A percentile compares a stretch with the other conserved stretches of the same genome.
Evolutionary conservation across 1,140 invertebrate genomes (phyloP).

Genomic region (Antheraea mylitta): DNA sequence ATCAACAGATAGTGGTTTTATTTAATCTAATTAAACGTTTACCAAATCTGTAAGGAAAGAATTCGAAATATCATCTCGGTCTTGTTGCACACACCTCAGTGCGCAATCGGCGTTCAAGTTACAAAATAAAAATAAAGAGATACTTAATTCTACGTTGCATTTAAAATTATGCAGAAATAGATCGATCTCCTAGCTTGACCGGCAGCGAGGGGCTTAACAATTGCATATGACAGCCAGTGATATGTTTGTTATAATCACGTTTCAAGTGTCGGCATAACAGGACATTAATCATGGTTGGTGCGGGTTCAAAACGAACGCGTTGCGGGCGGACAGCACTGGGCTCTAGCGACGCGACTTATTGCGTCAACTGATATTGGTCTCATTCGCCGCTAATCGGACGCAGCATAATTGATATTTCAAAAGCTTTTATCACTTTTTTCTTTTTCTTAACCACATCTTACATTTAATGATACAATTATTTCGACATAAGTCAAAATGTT

Average conservation of each 20-base stretch:
- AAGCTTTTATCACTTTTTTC: slow-evolving; percentile 1
- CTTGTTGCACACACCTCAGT: not conserved
- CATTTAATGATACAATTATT: slow-evolving; percentile 2
- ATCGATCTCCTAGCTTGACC: not conserved
- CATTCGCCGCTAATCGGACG: slow-evolving; percentile 4
- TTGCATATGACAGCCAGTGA: slow-evolving; percentile 10
- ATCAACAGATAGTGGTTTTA: not conserved
- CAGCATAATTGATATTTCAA: slow-evolving; percentile 7
- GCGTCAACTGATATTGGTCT: slow-evolving; percentile 5
- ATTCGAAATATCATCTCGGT: slow-evolving; percentile 17
- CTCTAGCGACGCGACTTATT: not conserved
- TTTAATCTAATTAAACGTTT: slow-evolving; percentile 18
- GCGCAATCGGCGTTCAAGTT: slow-evolving; percentile 17
- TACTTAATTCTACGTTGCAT: slow-evolving; percentile 10
- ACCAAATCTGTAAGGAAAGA: slow-evolving; percentile 12
- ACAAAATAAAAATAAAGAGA: slow-evolving; percentile 18
- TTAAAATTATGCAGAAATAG: slow-evolving; percentile 10
- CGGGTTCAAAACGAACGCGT: not conserved
- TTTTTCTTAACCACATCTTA: not conserved
- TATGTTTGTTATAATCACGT: slow-evolving; percentile 9
- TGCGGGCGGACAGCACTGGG: not conserved
- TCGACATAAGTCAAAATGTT: not conserved
- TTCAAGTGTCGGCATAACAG: slow-evolving; percentile 1
- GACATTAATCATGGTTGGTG: not conserved
- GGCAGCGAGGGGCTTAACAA: slow-evolving; percentile 8